phyloP scores from a whole-genome alignment of 2,888 invertebrate species.

The Allygus modestus region DNA sequence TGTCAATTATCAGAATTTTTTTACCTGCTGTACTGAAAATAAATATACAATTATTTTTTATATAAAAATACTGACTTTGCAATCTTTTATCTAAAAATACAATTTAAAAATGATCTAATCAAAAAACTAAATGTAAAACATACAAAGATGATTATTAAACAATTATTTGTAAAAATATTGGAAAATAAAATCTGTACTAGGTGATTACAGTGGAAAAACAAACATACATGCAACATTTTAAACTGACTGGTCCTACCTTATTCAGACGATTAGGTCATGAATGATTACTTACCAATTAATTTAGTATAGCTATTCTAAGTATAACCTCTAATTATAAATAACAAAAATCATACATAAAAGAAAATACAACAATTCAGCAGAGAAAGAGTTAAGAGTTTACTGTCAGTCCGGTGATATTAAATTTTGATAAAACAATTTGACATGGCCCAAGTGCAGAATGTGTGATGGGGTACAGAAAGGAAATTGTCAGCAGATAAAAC shows the following conservation, averaged over 20 bases:
- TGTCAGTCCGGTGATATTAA: slow-evolving; percentile 40
- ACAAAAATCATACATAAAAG: background rate
- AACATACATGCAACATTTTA: slow-evolving; percentile 25
- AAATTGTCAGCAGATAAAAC: slow-evolving; percentile 57
- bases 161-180: too few species aligned
- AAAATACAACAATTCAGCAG: background rate
- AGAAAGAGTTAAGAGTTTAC: slow-evolving; percentile 53
- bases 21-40: too few species aligned
- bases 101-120: too few species aligned
- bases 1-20: too few species aligned
- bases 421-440: slow-evolving; percentile 18
- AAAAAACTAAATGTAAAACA: too few species aligned
- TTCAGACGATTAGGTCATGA: background rate
- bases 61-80: too few species aligned
- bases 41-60: too few species aligned
- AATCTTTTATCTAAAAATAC: too few species aligned
- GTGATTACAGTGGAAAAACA: background rate
- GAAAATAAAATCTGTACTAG: too few species aligned
- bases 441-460: slow-evolving; percentile 64
- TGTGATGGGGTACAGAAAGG: slow-evolving; percentile 61
- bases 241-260: slow-evolving; percentile 2
- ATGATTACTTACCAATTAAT: slow-evolving; percentile 2
- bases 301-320: background rate
- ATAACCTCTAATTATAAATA: background rate
- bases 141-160: too few species aligned